These are phyloP conservation scores for Meta bourneti DNA, from an alignment of 2,888 invertebrate genomes.

Conservation along the genomic window DNA sequence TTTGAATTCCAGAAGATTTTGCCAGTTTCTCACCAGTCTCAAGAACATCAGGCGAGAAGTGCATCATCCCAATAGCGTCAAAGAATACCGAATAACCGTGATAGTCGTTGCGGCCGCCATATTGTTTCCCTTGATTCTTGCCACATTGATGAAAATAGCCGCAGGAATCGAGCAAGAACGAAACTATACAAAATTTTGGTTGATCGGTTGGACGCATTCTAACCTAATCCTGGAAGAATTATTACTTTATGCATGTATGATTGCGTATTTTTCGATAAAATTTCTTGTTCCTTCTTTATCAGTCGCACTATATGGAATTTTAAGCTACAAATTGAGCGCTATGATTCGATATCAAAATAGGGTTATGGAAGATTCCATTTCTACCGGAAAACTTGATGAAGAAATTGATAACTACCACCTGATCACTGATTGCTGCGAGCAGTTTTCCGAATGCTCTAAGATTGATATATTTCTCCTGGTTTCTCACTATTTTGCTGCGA, in stretches of 20 bases:
- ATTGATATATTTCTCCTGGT: background rate
- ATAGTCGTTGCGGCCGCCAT: background rate
- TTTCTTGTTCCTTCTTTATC: background rate
- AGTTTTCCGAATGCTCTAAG: background rate
- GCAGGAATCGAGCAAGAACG: background rate
- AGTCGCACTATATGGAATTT: background rate
- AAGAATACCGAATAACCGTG: background rate
- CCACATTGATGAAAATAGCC: background rate
- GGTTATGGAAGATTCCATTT: background rate
- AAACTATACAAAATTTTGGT: background rate
- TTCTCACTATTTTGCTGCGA: background rate
- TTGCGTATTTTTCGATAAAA: background rate
- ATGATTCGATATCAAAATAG: background rate
- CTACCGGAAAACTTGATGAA: background rate
- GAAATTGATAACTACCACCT: background rate
- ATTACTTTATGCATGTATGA: background rate
- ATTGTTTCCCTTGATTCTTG: background rate
- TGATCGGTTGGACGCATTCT: background rate
- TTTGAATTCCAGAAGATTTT: background rate
- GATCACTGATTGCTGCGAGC: slow-evolving; percentile 8
- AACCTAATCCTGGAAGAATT: background rate
- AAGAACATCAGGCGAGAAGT: background rate
- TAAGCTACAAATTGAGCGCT: background rate
- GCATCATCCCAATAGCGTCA: background rate
- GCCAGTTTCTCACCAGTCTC: background rate